Evolutionary conservation across 1,140 invertebrate species (phyloP).

Genomic region (Drosophila santomea): DNA sequence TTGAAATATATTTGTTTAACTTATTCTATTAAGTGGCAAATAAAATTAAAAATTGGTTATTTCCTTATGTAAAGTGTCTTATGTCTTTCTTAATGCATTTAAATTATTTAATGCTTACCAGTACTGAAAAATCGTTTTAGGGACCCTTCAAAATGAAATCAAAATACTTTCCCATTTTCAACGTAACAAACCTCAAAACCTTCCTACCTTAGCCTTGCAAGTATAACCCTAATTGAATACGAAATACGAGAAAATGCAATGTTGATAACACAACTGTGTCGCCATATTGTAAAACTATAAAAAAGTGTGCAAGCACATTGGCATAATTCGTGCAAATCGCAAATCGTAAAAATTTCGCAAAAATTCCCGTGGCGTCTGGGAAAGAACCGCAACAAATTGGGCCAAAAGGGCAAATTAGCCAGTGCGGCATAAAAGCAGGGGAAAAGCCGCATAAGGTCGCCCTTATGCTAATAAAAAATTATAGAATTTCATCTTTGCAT

Average conservation of each 20-base stretch:
- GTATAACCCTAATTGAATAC: slow-evolving; percentile 44
- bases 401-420: slow-evolving; percentile 62
- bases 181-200: not conserved
- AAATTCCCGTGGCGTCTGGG: slow-evolving; percentile 42
- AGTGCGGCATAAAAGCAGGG: slow-evolving; percentile 50
- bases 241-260: slow-evolving; percentile 54
- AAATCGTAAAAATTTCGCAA: slow-evolving; percentile 75
- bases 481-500: slow-evolving; percentile 82
- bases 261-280: slow-evolving; percentile 58
- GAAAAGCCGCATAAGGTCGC: slow-evolving; percentile 62
- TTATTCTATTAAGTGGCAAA: too few relatives aligned
- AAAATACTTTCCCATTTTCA: not conserved
- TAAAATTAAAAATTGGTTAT: too few relatives aligned
- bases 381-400: slow-evolving; percentile 77
- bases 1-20: too few relatives aligned
- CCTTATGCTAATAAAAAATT: slow-evolving; percentile 78
- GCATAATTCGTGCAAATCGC: slow-evolving; percentile 77
- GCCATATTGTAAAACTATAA: slow-evolving; percentile 83
- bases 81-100: too few relatives aligned
- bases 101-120: too few relatives aligned
- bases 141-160: not conserved
- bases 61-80: too few relatives aligned
- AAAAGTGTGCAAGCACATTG: slow-evolving; percentile 44
- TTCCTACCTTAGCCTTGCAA: not conserved
- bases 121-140: not conserved